phyloP scores from a whole-genome alignment of 2,113 vertebrate species.

The Phoenicopterus ruber region DNA sequence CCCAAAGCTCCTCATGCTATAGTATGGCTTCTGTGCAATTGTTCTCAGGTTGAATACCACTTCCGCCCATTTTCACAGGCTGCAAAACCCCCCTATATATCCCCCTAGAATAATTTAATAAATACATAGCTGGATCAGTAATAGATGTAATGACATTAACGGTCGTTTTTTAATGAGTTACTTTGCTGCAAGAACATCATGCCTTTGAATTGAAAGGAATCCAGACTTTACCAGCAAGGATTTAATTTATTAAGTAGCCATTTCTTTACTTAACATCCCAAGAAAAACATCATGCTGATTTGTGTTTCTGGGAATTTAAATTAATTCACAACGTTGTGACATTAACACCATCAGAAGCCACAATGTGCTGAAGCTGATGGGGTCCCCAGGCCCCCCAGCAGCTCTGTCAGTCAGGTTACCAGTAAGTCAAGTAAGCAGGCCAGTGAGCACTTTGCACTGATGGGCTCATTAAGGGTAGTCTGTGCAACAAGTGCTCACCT shows the following conservation, averaged over 20 bases:
- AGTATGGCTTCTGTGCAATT: slow-evolving; percentile 7
- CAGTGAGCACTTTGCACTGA: not conserved
- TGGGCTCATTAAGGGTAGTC: not conserved
- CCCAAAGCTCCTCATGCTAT: slow-evolving; percentile 37
- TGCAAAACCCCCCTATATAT: not conserved
- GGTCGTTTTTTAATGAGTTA: not conserved
- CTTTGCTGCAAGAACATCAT: not conserved
- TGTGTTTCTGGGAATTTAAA: not conserved
- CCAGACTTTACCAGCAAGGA: not conserved
- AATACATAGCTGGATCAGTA: not conserved
- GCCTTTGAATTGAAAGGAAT: not conserved
- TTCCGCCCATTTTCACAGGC: slow-evolving; percentile 22
- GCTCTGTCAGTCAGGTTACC: not conserved
- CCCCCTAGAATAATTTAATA: not conserved
- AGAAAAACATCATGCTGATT: not conserved
- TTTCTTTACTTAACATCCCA: not conserved
- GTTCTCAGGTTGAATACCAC: slow-evolving; percentile 35
- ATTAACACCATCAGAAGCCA: not conserved
- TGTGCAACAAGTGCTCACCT: not conserved
- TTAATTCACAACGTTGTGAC: not conserved
- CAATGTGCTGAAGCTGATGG: not conserved
- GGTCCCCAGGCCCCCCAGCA: not conserved
- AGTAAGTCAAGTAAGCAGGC: not conserved
- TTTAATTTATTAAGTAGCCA: not conserved
- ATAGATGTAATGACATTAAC: not conserved